Conservation (phyloP, 1,140 invertebrate genomes). For the Babylonia areolata region DNA sequence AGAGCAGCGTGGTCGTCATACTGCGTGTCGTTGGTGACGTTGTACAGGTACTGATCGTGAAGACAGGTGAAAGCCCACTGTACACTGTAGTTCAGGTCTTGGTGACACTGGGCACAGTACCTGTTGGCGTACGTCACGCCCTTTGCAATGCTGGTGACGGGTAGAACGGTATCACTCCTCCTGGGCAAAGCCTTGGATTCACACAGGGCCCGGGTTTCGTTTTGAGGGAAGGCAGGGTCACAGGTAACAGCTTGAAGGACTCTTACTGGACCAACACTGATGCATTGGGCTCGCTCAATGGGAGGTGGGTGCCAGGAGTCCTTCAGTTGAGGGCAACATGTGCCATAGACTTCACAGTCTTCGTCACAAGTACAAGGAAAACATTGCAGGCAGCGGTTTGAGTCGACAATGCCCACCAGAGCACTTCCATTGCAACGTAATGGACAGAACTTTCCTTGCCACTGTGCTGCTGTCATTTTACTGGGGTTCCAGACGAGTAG, state of each 20-base stretch:
- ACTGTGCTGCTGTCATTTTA: neutral
- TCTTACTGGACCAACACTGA: neutral
- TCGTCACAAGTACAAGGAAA: neutral
- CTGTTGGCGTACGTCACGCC: neutral
- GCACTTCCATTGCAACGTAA: neutral
- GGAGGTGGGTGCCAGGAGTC: slow-evolving; percentile 1
- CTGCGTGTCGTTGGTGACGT: slow-evolving; percentile 1
- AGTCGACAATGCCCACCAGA: neutral
- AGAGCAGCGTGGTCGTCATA: neutral
- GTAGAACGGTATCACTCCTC: neutral
- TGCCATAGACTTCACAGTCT: neutral
- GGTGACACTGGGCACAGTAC: slow-evolving; percentile 11
- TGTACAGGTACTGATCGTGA: slow-evolving; percentile 16
- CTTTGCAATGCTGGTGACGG: neutral
- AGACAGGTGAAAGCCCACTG: neutral
- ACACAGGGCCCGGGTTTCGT: neutral
- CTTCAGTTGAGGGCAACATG: neutral
- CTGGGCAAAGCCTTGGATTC: neutral
- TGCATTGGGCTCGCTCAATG: neutral
- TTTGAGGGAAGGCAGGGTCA: neutral
- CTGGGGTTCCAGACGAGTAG: neutral
- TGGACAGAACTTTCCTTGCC: neutral
- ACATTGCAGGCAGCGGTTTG: neutral
- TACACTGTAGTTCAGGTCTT: neutral
- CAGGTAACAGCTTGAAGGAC: neutral